Base-by-base conservation (phyloP, 2,113 vertebrate genomes). In the Notiomystis cincta region DNA sequence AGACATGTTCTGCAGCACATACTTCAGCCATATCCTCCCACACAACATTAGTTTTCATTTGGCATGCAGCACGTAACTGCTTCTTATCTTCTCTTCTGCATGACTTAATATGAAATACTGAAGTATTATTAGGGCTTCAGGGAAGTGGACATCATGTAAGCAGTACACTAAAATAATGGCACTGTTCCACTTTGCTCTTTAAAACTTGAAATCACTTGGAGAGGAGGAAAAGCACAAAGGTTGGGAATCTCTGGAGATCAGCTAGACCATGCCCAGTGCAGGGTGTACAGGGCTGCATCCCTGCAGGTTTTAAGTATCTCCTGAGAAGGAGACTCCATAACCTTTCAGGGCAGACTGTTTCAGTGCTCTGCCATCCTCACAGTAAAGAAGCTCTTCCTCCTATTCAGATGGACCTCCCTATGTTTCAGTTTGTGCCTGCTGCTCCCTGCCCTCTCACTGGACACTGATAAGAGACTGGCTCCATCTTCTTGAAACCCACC, bases 11-110 rank as follows among this genome's bases (percentile, higher is more conserved):
- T 0, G 0, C 80, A 95, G 94, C 57, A 69, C 87, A 96, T 94
- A 67, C 53, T 95, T 94, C 9, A 92, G 69, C 87, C 66, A 18
- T 89, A 76, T 89, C 93, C 84, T 89, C 95, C 94, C 89, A 95
- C 93, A 72, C 77, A 93, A 70, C 66, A 72, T 84, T 70, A 93
- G 45, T 61, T 93, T 91, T 88, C 84, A 57, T 85, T 93, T 94
- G 73, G 87, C 13, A 0, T 53, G 69, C 81, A 72, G 73, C 28
- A 35, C 24, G 25, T 24, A 79, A 89, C 93, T 87, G 77, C 65
- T 91, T 64, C 87, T 91, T 69, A 44, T 95, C 87, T 67, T 78
- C 96, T 50, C 44, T 71, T 82, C 70, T 65, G 53, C 58, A 44
- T 30, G 70, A 84, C 37, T 91, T 60, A 53, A 38, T 77, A 80